Evolutionary conservation across 2,888 invertebrate genomes (phyloP).

Genomic region (Selenia dentaria): DNA sequence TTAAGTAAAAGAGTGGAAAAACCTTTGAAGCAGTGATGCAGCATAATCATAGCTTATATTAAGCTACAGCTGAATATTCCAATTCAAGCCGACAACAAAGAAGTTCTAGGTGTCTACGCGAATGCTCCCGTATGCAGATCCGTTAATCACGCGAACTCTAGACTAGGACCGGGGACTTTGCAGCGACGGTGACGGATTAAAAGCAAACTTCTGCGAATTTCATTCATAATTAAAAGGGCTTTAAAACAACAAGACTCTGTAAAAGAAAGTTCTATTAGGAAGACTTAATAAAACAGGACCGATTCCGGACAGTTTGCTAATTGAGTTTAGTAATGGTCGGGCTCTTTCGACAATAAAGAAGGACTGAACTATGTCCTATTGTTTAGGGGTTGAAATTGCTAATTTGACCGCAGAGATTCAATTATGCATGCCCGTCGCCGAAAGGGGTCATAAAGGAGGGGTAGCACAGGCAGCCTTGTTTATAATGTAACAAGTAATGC

Average conservation of each 20-base stretch:
- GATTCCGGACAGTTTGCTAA: slow-evolving; percentile 56
- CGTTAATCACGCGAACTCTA: slow-evolving; percentile 38
- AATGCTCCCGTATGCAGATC: slow-evolving; percentile 29
- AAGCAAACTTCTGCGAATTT: slow-evolving; percentile 39
- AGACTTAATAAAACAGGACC: slow-evolving; percentile 56
- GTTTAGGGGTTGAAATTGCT: slow-evolving; percentile 76
- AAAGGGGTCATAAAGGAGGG: slow-evolving; percentile 74
- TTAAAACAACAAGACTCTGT: slow-evolving; percentile 33
- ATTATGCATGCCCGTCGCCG: slow-evolving; percentile 79
- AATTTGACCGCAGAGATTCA: slow-evolving; percentile 83
- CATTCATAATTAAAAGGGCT: slow-evolving; percentile 45
- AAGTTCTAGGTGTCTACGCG: slow-evolving; percentile 22
- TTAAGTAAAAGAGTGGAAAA: background rate
- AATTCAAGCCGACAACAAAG: slow-evolving; percentile 32
- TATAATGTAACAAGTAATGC: slow-evolving; percentile 81
- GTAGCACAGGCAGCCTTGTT: slow-evolving; percentile 78
- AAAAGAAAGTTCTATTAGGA: slow-evolving; percentile 45
- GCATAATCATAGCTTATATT: slow-evolving; percentile 14
- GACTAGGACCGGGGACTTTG: slow-evolving; percentile 18
- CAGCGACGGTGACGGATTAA: slow-evolving; percentile 30
- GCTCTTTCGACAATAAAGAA: slow-evolving; percentile 77
- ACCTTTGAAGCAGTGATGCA: background rate
- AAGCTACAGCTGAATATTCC: slow-evolving; percentile 22
- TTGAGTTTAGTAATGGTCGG: slow-evolving; percentile 71
- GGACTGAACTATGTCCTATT: slow-evolving; percentile 79